Percentiles rank a stretch among this genome's conserved stretches.
phyloP scores from a whole-genome alignment of 1,140 invertebrate genomes.

The Eueides isabella region DNA sequence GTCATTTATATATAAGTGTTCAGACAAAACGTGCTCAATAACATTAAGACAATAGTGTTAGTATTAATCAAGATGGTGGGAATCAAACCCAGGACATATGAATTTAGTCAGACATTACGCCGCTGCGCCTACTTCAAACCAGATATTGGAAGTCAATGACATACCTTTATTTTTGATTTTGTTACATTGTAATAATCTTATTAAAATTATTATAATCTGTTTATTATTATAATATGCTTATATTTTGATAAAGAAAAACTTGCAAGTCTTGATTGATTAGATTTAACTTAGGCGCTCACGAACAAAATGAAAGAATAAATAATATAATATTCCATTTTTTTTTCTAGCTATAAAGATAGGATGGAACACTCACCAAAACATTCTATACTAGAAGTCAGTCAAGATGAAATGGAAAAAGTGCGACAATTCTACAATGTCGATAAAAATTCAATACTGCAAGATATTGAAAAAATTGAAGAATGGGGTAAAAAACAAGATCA shows the following conservation, averaged over 20 bases:
- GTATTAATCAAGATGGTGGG: too few species aligned
- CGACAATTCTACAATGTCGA: slow-evolving; percentile 29
- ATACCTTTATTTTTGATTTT: background rate
- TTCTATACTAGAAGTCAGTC: slow-evolving; percentile 12
- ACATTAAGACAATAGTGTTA: too few species aligned
- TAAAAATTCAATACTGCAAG: slow-evolving; percentile 13
- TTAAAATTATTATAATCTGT: too few species aligned
- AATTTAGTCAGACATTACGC: too few species aligned
- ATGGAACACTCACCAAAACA: slow-evolving; percentile 23
- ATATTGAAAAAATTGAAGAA: slow-evolving; percentile 27
- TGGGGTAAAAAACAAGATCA: slow-evolving; percentile 36
- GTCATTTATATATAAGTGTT: too few species aligned
- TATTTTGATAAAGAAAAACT: too few species aligned
- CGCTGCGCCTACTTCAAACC: too few species aligned
- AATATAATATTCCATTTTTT: background rate
- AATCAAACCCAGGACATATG: too few species aligned
- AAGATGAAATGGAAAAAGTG: slow-evolving; percentile 25
- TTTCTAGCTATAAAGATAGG: slow-evolving; percentile 14
- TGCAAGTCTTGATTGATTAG: background rate
- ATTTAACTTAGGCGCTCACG: too few species aligned
- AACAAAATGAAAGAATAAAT: background rate
- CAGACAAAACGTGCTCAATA: too few species aligned
- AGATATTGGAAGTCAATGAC: too few species aligned
- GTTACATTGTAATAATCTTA: background rate
- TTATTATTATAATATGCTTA: too few species aligned